Evolutionary conservation across 2,888 invertebrate species (phyloP), one percentile per base, ranked within the genome.

Genomic region (Athrips mouffetella): DNA sequence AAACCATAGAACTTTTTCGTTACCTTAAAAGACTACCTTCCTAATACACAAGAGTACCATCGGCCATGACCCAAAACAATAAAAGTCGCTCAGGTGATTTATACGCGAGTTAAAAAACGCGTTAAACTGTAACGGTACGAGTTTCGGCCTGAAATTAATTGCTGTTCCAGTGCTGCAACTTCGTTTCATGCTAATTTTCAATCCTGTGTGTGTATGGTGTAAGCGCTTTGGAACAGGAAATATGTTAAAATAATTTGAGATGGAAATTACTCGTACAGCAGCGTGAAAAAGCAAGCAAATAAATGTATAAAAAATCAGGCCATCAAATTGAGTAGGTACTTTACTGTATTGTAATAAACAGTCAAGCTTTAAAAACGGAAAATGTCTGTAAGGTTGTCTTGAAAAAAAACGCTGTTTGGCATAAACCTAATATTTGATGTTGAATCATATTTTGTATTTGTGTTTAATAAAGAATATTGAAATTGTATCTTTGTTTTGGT

Each of bases 61-160:
- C 33, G 15, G 16, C 33, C 33, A 18, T 35, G 33, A 33, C 33
- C 33, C 18, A 16, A 35, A 29, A 42, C 42, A 42, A 42, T 42
- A 42, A 18, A 29, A 42, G 29, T 42, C 42, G 5, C 29, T 8
- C 42, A 35, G 33, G n/a, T 42, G 29, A 42, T 42, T 42, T 42
- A 42, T 42, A 42, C 18, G 16, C n/a, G 18, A 15, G 42, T 41
- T 8, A 29, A 42, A 42, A 27, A 41, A 15, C 40, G 15, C 40
- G 25, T 41, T 25, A 25, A 41, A 41, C 25, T 25, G 23, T n/a
- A 25, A 41, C 40, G 15, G 13, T 25, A 25, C 41, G 41, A 23
- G 18, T 42, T 42, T 42, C 29, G 29, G 25, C 15, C 20, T 18
- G 29, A 25, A 42, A 42, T 42, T 42, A 42, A 29, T 42, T 21